Conservation (phyloP, 2,797 vertebrate genomes). For the Molossus alvarezi region DNA sequence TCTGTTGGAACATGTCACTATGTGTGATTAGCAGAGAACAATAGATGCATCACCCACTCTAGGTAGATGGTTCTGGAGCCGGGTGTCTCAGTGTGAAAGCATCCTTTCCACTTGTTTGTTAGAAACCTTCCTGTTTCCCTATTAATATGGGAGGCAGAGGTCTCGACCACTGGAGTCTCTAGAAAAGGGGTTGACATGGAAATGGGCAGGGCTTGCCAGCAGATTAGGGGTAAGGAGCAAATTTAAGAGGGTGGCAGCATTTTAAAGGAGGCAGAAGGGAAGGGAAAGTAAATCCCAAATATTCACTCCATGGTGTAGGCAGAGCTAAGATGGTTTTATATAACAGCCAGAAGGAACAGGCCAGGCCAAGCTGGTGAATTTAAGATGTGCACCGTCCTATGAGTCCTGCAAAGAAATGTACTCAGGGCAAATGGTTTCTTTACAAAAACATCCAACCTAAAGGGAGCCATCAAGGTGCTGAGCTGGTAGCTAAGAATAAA, state of each 20-base stretch:
- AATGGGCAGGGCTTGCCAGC: not conserved
- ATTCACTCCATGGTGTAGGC: not conserved
- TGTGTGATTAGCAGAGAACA: not conserved
- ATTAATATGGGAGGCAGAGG: not conserved
- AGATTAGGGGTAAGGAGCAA: not conserved
- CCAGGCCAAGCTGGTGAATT: not conserved
- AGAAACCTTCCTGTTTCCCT: not conserved
- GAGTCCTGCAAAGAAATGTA: not conserved
- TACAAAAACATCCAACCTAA: not conserved
- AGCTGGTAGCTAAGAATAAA: not conserved
- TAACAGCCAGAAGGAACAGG: not conserved
- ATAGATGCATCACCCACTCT: not conserved
- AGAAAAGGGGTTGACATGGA: not conserved
- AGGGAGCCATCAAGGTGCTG: not conserved
- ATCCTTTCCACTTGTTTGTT: not conserved
- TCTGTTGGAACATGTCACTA: fast-evolving
- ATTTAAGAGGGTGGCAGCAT: not conserved
- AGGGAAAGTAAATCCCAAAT: not conserved
- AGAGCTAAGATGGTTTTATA: not conserved
- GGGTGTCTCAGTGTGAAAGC: not conserved
- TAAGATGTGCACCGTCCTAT: not conserved
- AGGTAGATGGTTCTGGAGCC: not conserved
- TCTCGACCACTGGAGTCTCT: not conserved
- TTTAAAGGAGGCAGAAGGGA: not conserved
- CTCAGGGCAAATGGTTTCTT: not conserved